Conservation (phyloP, 2,797 vertebrate genomes). For the Halcyon smyrnensis region DNA sequence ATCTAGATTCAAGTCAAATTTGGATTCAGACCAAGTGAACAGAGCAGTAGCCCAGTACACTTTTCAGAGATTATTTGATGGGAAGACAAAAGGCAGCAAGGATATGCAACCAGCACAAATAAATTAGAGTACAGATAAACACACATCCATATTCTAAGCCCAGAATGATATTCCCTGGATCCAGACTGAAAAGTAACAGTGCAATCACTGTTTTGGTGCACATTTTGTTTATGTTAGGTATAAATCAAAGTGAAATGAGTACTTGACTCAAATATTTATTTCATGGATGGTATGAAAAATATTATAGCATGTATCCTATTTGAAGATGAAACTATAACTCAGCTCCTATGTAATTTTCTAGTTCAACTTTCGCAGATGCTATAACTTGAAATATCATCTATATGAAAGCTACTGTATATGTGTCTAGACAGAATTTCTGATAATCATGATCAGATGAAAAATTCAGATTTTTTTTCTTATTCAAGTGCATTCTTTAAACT, state of each 20-base stretch:
- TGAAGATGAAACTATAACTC: constrained; percentile 12
- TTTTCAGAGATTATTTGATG: not conserved
- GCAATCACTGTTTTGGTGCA: not conserved
- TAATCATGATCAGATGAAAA: constrained; percentile 20
- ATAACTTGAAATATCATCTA: not conserved
- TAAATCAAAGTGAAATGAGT: constrained; percentile 22
- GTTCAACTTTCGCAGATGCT: not conserved
- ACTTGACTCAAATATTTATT: constrained; percentile 42
- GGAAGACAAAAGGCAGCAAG: not conserved
- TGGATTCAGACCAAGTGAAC: not conserved
- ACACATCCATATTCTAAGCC: not conserved
- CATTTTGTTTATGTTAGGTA: not conserved
- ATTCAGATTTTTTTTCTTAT: not conserved
- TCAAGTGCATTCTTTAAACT: constrained; percentile 28
- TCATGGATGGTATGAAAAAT: constrained; percentile 25
- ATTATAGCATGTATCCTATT: not conserved
- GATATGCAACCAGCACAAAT: not conserved
- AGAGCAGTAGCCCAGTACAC: not conserved
- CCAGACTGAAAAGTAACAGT: not conserved
- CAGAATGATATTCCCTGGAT: not conserved
- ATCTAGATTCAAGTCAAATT: not conserved
- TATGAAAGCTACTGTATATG: not conserved
- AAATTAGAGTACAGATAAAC: not conserved
- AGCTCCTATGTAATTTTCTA: not conserved
- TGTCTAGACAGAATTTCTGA: constrained; percentile 22